phyloP scores from a whole-genome alignment of 2,888 invertebrate species.

The Pristionchus japonicus region DNA sequence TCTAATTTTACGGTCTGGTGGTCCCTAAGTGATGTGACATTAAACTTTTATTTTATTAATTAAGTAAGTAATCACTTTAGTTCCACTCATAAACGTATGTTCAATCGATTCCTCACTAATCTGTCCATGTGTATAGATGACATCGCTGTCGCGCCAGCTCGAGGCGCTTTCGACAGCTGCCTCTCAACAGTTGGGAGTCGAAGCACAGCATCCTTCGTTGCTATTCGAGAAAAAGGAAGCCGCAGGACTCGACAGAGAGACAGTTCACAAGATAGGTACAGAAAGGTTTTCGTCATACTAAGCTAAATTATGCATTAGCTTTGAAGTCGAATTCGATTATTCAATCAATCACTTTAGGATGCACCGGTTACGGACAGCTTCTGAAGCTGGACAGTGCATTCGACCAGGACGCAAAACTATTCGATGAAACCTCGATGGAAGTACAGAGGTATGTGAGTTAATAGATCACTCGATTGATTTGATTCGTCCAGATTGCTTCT shows the following conservation, averaged over 20 bases:
- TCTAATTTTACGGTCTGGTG: too few relatives aligned
- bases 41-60: too few relatives aligned
- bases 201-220: conserved; percentile 82
- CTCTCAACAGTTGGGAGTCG: conserved; percentile 73
- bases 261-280: conserved; percentile 87
- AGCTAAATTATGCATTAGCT: neutral
- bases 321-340: neutral
- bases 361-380: conserved; percentile 88
- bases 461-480: neutral
- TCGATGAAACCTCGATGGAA: conserved; percentile 84
- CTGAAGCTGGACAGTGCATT: conserved; percentile 84
- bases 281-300: neutral
- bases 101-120: too few relatives aligned
- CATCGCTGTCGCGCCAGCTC: conserved; percentile 77
- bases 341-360: conserved; percentile 76
- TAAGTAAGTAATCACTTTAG: too few relatives aligned
- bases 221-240: conserved; percentile 92
- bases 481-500: conserved; percentile 78
- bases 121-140: conserved; percentile 64
- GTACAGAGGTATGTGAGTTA: conserved; percentile 77
- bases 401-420: conserved; percentile 85
- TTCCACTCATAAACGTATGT: too few relatives aligned
- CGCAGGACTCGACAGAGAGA: conserved; percentile 86
- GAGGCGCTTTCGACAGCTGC: conserved; percentile 76
- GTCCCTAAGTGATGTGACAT: too few relatives aligned